Percentiles rank a stretch among this genome's conserved stretches.
phyloP scores from a whole-genome alignment of 2,888 invertebrate genomes.

The Portevinia maculata region DNA sequence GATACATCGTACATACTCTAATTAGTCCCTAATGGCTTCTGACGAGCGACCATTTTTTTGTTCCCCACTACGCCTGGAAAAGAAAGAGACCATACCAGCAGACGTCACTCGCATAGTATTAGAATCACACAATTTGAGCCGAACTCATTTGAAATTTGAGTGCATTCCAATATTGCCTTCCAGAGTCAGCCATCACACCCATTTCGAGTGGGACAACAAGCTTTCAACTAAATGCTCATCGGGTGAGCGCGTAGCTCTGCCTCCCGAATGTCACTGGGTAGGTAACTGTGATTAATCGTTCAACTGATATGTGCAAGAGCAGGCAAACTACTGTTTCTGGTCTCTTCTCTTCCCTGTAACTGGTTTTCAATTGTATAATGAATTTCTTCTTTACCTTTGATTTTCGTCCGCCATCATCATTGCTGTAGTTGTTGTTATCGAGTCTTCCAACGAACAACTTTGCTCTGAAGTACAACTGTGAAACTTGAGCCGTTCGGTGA shows the following conservation, averaged over 20 bases:
- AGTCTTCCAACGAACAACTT: slow-evolving; percentile 48
- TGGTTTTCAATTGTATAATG: slow-evolving; percentile 34
- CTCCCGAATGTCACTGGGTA: slow-evolving; percentile 76
- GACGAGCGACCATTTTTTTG: slow-evolving; percentile 70
- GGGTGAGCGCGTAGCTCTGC: slow-evolving; percentile 80
- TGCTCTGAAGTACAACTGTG: slow-evolving; percentile 75
- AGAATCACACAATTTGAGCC: slow-evolving; percentile 31
- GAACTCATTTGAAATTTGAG: slow-evolving; percentile 23
- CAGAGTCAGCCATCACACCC: slow-evolving; percentile 16
- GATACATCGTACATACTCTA: slow-evolving; percentile 28
- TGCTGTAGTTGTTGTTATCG: slow-evolving; percentile 50
- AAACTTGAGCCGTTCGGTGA: slow-evolving; percentile 79
- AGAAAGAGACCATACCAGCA: slow-evolving; percentile 25
- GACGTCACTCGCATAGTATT: neutral
- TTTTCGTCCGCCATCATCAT: slow-evolving; percentile 73
- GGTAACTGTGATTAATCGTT: slow-evolving; percentile 75
- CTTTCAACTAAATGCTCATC: slow-evolving; percentile 58
- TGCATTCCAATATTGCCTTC: slow-evolving; percentile 11
- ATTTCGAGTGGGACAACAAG: slow-evolving; percentile 32
- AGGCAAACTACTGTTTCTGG: slow-evolving; percentile 59
- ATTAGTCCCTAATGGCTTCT: slow-evolving; percentile 70
- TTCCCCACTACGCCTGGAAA: slow-evolving; percentile 15
- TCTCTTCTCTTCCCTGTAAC: slow-evolving; percentile 52
- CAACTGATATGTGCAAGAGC: slow-evolving; percentile 76
- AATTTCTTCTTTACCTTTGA: slow-evolving; percentile 73